phyloP scores from a whole-genome alignment of 2,113 vertebrate species.

The Procavia capensis region DNA sequence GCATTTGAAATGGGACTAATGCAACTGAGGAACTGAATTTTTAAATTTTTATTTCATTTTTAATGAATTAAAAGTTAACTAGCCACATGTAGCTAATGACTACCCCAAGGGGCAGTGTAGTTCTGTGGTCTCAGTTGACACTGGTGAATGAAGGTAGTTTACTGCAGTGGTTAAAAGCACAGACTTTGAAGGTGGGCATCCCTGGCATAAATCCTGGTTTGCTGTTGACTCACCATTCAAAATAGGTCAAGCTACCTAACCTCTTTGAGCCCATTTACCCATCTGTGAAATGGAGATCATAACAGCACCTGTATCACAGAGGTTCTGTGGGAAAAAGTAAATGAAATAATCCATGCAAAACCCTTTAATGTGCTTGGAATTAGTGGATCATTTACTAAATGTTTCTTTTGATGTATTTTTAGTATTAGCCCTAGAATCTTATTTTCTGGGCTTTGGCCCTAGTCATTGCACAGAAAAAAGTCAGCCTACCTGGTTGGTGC shows the following conservation, averaged over 20 bases:
- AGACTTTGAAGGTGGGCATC: background rate
- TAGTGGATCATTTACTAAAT: background rate
- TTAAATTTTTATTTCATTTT: constrained; percentile 4
- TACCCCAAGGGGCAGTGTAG: background rate
- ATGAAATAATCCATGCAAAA: background rate
- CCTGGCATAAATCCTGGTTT: background rate
- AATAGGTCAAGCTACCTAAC: background rate
- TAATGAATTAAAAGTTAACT: background rate
- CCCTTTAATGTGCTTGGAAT: background rate
- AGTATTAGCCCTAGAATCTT: background rate
- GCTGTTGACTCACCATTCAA: background rate
- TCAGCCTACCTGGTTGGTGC: background rate
- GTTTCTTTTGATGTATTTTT: constrained; percentile 9
- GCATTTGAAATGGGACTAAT: background rate
- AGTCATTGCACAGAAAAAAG: background rate
- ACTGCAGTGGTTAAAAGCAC: background rate
- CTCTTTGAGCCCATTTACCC: background rate
- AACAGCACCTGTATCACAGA: background rate
- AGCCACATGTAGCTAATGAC: background rate
- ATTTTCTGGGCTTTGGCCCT: constrained; percentile 6
- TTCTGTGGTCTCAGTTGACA: background rate
- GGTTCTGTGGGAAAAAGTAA: background rate
- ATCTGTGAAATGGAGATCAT: background rate
- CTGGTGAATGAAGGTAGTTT: background rate
- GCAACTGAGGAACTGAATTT: background rate